phyloP scores from a whole-genome alignment of 2,888 invertebrate species.

The Dolichomitus sp. region DNA sequence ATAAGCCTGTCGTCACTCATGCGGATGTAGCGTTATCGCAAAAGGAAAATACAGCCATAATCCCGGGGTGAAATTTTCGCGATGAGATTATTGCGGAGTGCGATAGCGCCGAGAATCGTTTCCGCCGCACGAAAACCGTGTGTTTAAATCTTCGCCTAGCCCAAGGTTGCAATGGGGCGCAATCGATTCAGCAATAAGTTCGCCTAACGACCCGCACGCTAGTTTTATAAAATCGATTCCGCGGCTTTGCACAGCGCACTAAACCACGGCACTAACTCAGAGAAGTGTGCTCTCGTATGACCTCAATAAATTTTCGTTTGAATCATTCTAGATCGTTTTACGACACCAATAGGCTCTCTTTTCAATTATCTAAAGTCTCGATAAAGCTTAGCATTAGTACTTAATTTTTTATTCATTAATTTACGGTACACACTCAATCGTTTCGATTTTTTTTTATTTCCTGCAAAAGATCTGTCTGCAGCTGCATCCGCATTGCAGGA shows the following conservation, averaged over 20 bases:
- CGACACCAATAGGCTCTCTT: not conserved
- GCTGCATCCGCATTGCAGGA: conserved; percentile 66
- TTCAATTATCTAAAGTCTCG: conserved; percentile 10
- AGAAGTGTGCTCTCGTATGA: conserved; percentile 8
- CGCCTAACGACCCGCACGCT: conserved; percentile 43
- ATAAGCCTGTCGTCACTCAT: not conserved
- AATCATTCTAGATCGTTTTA: not conserved
- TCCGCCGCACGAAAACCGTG: conserved; percentile 40
- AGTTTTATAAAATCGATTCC: conserved; percentile 50
- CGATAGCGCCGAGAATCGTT: conserved; percentile 44
- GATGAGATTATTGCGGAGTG: conserved; percentile 34
- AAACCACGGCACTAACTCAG: conserved; percentile 21
- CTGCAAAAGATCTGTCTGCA: conserved; percentile 48
- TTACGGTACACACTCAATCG: not conserved
- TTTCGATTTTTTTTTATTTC: conserved; percentile 8
- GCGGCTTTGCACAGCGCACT: conserved; percentile 6
- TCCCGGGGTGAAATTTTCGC: conserved; percentile 19
- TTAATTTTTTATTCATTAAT: not conserved
- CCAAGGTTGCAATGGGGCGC: conserved; percentile 35
- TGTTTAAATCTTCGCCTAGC: conserved; percentile 36
- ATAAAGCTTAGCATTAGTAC: not conserved
- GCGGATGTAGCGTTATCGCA: not conserved
- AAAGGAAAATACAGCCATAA: conserved; percentile 13
- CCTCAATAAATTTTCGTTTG: conserved; percentile 42
- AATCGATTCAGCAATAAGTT: conserved; percentile 44